Evolutionary conservation across 2,888 invertebrate genomes (phyloP).

Genomic region (Heliconius ethilla): DNA sequence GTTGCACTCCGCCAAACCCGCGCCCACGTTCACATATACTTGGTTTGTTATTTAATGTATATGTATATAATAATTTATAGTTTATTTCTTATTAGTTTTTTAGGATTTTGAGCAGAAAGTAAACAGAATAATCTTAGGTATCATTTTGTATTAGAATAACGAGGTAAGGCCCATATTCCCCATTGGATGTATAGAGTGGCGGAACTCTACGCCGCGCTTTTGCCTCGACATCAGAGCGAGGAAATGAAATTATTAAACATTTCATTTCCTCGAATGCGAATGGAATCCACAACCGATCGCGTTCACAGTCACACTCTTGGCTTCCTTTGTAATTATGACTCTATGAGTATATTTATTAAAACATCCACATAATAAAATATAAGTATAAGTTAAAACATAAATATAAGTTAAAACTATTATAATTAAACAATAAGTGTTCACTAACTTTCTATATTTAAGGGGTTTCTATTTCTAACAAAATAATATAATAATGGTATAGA

Average conservation of each 20-base stretch:
- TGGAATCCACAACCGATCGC: background rate
- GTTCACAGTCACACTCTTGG: background rate
- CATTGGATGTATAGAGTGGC: too few species aligned
- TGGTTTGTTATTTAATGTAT: slow-evolving; percentile 78
- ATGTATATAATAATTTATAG: too few species aligned
- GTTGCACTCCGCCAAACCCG: slow-evolving; percentile 93
- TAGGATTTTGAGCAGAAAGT: too few species aligned
- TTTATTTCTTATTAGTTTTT: too few species aligned
- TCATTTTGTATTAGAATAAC: too few species aligned
- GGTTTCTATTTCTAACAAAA: slow-evolving; percentile 24
- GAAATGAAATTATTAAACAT: background rate
- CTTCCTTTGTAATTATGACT: too few species aligned
- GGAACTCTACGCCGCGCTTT: too few species aligned
- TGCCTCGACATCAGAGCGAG: too few species aligned
- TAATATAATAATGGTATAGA: slow-evolving; percentile 23
- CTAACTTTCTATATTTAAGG: background rate
- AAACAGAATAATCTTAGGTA: too few species aligned
- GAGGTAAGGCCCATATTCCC: too few species aligned
- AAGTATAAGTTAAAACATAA: background rate
- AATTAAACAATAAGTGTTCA: slow-evolving; percentile 10
- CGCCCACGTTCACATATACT: slow-evolving; percentile 90
- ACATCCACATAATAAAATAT: background rate
- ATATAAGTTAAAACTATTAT: background rate
- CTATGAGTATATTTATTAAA: background rate
- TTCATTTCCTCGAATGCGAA: background rate